Evolutionary conservation across 2,888 invertebrate species (phyloP).

Genomic region (Yponomeuta plumbellus): DNA sequence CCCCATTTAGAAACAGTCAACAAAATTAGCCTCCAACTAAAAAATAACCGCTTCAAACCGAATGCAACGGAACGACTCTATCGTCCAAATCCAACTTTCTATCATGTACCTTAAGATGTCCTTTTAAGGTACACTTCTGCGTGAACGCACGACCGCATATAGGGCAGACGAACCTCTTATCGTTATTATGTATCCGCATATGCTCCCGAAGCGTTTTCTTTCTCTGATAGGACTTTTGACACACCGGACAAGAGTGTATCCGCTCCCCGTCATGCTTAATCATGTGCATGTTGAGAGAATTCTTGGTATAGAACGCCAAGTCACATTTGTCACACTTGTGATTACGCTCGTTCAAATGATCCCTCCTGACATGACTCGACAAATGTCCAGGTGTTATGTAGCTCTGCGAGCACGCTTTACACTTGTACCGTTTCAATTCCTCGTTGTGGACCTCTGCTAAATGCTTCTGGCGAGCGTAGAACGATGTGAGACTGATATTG

Average conservation of each 20-base stretch:
- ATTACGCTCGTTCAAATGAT: slow-evolving; percentile 64
- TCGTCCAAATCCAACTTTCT: slow-evolving; percentile 50
- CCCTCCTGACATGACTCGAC: slow-evolving; percentile 61
- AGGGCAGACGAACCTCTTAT: slow-evolving; percentile 62
- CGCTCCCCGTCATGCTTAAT: slow-evolving; percentile 73
- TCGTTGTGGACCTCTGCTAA: slow-evolving; percentile 65
- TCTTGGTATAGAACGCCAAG: slow-evolving; percentile 70
- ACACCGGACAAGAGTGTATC: slow-evolving; percentile 69
- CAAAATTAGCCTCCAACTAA: not conserved
- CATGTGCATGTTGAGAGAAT: slow-evolving; percentile 75
- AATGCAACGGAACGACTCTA: not conserved
- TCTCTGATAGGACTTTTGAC: slow-evolving; percentile 68
- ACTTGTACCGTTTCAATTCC: slow-evolving; percentile 63
- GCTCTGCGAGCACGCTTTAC: slow-evolving; percentile 66
- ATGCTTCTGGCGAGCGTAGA: slow-evolving; percentile 65
- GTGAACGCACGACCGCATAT: slow-evolving; percentile 66
- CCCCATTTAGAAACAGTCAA: not conserved
- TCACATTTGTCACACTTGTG: slow-evolving; percentile 72
- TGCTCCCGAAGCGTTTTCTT: slow-evolving; percentile 64
- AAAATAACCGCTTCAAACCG: not conserved
- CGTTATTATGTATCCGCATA: slow-evolving; percentile 64
- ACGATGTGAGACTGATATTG: slow-evolving; percentile 57
- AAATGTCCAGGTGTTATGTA: slow-evolving; percentile 66
- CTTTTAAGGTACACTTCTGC: slow-evolving; percentile 66
- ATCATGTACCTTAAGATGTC: slow-evolving; percentile 64